These are phyloP conservation scores for Ophioderma brevispina DNA, from an alignment of 35 echinoderm and acorn worm genomes.

Conservation along the genomic window DNA sequence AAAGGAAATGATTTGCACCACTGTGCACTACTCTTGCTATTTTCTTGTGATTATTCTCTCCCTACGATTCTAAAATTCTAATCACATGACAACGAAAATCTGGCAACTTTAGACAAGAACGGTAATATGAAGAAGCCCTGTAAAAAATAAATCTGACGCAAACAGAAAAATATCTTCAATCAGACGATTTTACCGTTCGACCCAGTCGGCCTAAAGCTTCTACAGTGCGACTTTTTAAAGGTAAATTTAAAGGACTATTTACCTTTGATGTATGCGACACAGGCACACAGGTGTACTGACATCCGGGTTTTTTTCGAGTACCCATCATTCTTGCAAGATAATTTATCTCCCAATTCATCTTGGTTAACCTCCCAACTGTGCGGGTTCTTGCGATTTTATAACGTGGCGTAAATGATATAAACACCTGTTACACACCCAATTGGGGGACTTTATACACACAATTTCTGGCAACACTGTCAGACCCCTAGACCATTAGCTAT, in stretches of 20 bases:
- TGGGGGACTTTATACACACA: not conserved
- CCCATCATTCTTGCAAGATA: not conserved
- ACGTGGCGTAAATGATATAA: not conserved
- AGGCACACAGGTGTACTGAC: not conserved
- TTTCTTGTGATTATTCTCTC: too few relatives aligned
- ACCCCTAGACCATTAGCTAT: not conserved
- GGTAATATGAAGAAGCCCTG: too few relatives aligned
- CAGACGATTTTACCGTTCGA: too few relatives aligned
- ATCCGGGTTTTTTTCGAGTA: not conserved
- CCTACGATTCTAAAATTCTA: too few relatives aligned
- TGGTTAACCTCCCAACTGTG: not conserved
- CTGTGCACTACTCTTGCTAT: too few relatives aligned
- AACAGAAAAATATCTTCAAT: too few relatives aligned
- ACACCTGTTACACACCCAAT: slow-evolving; percentile 4
- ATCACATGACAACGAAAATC: too few relatives aligned
- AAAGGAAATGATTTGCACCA: too few relatives aligned
- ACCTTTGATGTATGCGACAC: not conserved
- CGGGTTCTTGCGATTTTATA: not conserved
- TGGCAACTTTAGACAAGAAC: too few relatives aligned
- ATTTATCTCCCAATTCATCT: not conserved
- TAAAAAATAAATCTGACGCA: too few relatives aligned
- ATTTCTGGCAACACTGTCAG: not conserved
- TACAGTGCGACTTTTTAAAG: not conserved
- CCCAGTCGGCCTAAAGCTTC: too few relatives aligned
- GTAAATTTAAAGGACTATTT: not conserved